Conservation (phyloP, 2,888 invertebrate genomes). For the Dioctria linearis region DNA sequence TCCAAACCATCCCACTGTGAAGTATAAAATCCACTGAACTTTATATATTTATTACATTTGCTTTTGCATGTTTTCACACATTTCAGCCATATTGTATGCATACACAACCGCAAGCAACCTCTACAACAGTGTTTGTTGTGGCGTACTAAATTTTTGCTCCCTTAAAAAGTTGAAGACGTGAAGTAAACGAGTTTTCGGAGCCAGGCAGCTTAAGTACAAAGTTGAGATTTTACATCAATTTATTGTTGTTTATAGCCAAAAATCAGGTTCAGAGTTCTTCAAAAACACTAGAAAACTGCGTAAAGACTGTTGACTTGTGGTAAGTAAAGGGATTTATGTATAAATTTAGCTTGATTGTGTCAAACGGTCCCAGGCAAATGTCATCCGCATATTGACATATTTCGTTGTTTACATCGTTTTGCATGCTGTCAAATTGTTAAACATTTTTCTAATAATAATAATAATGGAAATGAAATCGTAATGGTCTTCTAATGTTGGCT, state of each 20-base stretch:
- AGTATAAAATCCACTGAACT: too few species aligned
- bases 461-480: background rate
- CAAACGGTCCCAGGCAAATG: constrained; percentile 40
- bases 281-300: background rate
- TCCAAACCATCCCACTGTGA: too few species aligned
- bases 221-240: too few species aligned
- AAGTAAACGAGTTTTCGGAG: too few species aligned
- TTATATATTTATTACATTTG: too few species aligned
- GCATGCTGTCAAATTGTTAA: constrained; percentile 1
- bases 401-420: constrained; percentile 57
- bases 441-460: background rate
- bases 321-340: constrained; percentile 18
- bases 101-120: too few species aligned
- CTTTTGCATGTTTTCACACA: too few species aligned
- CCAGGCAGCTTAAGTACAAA: too few species aligned
- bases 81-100: too few species aligned
- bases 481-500: background rate
- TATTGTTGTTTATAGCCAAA: constrained; percentile 15
- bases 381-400: constrained; percentile 54
- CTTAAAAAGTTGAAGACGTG: too few species aligned
- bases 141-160: too few species aligned
- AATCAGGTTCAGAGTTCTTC: constrained; percentile 8
- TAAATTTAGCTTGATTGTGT: constrained; percentile 23
- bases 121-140: too few species aligned
- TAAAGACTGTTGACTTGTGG: constrained; percentile 25